A percentile compares a stretch with the other conserved stretches of the same genome.
Evolutionary conservation across 2,113 vertebrate genomes (phyloP).

Genomic region (Ciconia boyciana): DNA sequence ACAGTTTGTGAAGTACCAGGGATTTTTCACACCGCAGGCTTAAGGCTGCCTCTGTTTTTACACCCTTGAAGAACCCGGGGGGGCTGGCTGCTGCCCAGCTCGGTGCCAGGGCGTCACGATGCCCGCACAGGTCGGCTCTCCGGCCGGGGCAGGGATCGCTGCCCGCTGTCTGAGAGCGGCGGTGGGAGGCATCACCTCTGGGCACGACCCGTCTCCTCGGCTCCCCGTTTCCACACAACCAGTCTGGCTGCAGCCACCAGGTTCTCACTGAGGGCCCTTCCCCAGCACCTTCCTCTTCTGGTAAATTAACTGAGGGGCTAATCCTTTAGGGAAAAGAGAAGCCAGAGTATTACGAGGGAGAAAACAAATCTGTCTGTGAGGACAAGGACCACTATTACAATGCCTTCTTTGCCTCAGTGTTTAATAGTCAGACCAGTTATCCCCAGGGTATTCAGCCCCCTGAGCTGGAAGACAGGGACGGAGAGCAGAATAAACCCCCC

Average conservation of each 20-base stretch:
- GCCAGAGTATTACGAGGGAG: neutral
- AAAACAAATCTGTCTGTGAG: neutral
- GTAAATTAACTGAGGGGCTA: neutral
- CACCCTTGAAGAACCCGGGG: rapidly evolving
- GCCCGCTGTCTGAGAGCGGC: neutral
- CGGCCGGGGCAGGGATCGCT: neutral
- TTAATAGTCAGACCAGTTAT: too few species aligned
- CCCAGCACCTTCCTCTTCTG: neutral
- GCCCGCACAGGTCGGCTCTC: rapidly evolving
- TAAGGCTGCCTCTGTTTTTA: neutral
- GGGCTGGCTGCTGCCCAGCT: neutral
- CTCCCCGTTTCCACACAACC: neutral
- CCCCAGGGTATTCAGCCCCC: too few species aligned
- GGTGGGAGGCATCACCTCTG: neutral
- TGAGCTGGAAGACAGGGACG: too few species aligned
- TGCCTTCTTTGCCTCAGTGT: too few species aligned
- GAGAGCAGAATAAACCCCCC: too few species aligned
- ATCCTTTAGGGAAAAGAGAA: neutral
- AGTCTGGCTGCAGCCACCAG: neutral
- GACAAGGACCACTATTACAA: neutral
- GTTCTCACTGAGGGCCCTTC: neutral
- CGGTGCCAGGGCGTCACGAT: rapidly evolving
- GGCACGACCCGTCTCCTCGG: rapidly evolving
- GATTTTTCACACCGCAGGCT: neutral
- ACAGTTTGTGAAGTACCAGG: neutral